Evolutionary conservation across 2,888 invertebrate genomes (phyloP), one percentile per base, ranked within the genome.

Genomic region (Ypsolopha scabrella): DNA sequence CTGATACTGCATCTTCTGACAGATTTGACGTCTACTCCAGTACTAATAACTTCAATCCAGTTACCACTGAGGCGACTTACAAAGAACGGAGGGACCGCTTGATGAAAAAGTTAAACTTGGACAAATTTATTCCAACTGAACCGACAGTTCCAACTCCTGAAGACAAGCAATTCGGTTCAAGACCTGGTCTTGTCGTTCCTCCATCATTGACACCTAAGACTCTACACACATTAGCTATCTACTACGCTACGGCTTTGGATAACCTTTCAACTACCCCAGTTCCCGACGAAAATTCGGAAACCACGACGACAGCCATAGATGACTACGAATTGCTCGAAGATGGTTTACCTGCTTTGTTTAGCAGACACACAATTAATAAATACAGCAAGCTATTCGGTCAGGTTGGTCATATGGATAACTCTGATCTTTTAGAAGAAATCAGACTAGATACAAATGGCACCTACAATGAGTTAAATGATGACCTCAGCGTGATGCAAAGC

Each of bases 151-250:
- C 79, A 9, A 68, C 78, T 7, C 70, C 81, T 7, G 77, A 85
- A 14, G 88, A 87, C 38, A 87, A 82, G 56, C 76, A 75, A 47
- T 79, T 79, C 1, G 88, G 82, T 7, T 76, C 76, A 50, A 83
- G 92, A 54, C 87, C 88, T 38, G 93, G 92, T 4, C 74, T 92
- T n/a, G 83, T 90, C 6, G 89, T 92, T 7, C 92, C 93, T 2
- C 90, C 91, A 11, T 93, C 93, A 0, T 89, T 92, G 0, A 93
- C 93, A 0, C 93, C 94, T 0, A 92, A 93, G 66, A 92, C 93
- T 0, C 78, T 94, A 9, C 93, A 93, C 60, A 92, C 94, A 0
- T 70, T 95, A 45, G 94, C 94, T 1, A 89, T 93, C 57, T 95
- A 94, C 65, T 94, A 94, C 66, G 94, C 94, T 2, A 91, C 91